These are phyloP conservation scores for Brotula barbata DNA, from an alignment of 2,797 vertebrate species.

Conservation along the genomic window DNA sequence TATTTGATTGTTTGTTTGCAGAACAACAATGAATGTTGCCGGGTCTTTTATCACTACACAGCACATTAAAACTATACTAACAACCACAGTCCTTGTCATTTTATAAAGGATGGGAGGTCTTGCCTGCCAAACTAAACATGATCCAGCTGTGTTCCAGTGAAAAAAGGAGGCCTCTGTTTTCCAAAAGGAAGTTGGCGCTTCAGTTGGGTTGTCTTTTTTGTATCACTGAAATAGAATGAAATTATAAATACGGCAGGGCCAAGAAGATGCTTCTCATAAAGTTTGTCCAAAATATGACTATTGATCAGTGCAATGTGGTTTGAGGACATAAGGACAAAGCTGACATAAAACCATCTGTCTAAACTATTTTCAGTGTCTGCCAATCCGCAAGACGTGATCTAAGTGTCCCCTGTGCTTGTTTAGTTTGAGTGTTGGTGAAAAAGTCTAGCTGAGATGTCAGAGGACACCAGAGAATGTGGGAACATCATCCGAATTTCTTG, in stretches of 20 bases:
- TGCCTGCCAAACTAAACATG: slow-evolving; percentile 24
- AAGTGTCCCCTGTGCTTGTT: slow-evolving; percentile 11
- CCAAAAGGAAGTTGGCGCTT: slow-evolving; percentile 8
- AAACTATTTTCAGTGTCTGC: slow-evolving; percentile 17
- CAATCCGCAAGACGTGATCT: slow-evolving; percentile 13
- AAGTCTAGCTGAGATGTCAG: background rate
- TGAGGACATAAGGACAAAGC: slow-evolving; percentile 8
- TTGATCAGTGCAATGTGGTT: slow-evolving; percentile 12
- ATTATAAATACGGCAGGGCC: background rate
- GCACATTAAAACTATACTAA: background rate
- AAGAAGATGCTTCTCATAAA: slow-evolving; percentile 27
- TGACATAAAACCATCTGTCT: slow-evolving; percentile 26
- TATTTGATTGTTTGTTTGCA: background rate
- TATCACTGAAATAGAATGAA: background rate
- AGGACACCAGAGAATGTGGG: background rate
- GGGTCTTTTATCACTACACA: background rate
- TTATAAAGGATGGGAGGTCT: background rate
- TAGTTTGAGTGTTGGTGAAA: background rate
- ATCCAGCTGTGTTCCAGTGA: slow-evolving; percentile 28
- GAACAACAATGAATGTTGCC: background rate
- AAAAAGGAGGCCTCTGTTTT: slow-evolving; percentile 21
- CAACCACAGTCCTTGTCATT: slow-evolving; percentile 10
- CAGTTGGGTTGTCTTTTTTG: background rate
- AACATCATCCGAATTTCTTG: background rate
- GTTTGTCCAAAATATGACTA: background rate